Base-by-base conservation (phyloP, 1,140 invertebrate genomes). In the Heliconius eleuchia region DNA sequence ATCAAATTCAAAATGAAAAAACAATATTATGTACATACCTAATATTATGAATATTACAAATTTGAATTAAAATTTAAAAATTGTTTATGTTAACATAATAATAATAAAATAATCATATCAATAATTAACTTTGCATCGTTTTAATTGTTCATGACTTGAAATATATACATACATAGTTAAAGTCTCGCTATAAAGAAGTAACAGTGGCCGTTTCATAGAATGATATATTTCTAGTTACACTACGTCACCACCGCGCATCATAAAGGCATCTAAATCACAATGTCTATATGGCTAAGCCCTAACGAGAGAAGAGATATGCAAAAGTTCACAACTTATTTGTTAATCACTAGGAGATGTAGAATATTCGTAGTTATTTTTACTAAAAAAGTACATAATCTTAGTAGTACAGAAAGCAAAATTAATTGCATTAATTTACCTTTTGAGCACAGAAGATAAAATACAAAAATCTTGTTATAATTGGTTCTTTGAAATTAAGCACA, bases 201-300 rank as follows among this genome's bases (percentile, higher is more conserved):
- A 88, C 87, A 88, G 88, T 90, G 87, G 89, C 89, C 85, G 84
- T 80, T 81, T 78, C 18, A 71, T 18, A 70, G 77, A 81, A 74
- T 74, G 46, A 46, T 71, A 70, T 66, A 23, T 23, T 37, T 76
- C 37, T 80, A 77, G 75, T 77, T 55, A 73, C 71, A 77, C 83
- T 89, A 86, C 73, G 73, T 84, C 81, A 84, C 88, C 89, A 91
- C 87, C 85, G 85, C 74, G 84, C 86, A 16, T 46, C 42, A 16
- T 89, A 87, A 93, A 92, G 90, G 91, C 92, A 92, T 91, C 89
- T 91, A 91, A 88, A 91, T 94, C 91, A 92, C 91, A 91, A 88
- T 87, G 82, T 83, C 87, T 89, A 89, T 79, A 81, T 80, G 85
- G 86, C 90, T 92, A 94, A 87, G 89, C 88, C 84, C 86, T 86